Evolutionary conservation across 2,797 vertebrate species (phyloP).

Genomic region (Podargus strigoides): DNA sequence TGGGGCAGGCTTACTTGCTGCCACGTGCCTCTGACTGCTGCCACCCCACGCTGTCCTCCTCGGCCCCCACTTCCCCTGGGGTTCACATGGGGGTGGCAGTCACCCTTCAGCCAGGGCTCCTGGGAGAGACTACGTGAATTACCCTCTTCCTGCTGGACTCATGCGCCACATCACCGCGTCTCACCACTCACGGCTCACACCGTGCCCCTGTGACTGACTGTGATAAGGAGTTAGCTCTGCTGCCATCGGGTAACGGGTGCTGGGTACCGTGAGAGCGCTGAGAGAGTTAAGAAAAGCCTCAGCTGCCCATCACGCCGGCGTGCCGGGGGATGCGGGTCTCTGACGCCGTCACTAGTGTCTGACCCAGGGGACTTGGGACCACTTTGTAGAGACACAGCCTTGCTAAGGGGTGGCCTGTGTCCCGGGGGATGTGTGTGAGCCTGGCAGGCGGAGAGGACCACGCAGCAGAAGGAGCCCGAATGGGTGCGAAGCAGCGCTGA

Average conservation of each 20-base stretch:
- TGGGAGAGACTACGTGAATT: neutral
- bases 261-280: neutral
- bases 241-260: accelerated
- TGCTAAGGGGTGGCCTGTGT: neutral
- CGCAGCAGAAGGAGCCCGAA: neutral
- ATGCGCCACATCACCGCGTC: neutral
- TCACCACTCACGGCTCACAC: neutral
- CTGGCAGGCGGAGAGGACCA: neutral
- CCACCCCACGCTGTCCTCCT: neutral
- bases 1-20: neutral
- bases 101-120: neutral
- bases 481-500: neutral
- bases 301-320: neutral
- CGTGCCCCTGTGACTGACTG: neutral
- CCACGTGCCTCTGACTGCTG: neutral
- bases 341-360: neutral
- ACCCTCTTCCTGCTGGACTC: neutral
- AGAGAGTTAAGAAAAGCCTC: neutral
- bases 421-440: neutral
- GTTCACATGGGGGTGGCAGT: neutral
- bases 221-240: neutral
- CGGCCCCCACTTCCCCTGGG: neutral
- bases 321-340: neutral
- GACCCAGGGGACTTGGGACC: neutral
- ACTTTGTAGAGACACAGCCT: neutral